Evolutionary conservation across 2,888 invertebrate genomes (phyloP), one percentile per base, ranked within the genome.

Genomic region (Steinernema scapterisci): DNA sequence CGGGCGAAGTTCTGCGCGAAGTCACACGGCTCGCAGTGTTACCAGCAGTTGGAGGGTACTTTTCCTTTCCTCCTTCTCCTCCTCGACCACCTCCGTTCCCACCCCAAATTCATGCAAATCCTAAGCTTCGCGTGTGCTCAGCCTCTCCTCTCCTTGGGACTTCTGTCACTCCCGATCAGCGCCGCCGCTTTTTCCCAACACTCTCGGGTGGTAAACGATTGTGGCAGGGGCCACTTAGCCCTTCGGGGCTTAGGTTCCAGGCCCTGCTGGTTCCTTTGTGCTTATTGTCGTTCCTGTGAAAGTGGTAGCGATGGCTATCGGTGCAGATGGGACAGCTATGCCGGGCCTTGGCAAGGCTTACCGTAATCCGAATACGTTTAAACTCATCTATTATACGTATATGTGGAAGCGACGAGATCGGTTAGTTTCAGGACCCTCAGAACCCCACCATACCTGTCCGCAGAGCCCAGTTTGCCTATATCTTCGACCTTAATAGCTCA

Each of bases 341-440:
- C 70, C 75, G 13, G 52, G 56, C 16, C 51, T 48, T 11, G 70
- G 52, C 7, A 76, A 76, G 74, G 81, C 82, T 46, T 86, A 86
- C 78, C 71, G 76, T 16, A 79, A 80, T 76, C 86, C 86, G 7
- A 76, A 83, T 31, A 79, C 81, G 19, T 80, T 87, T 44, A 75
- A 78, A 5, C 79, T 86, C 48, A 73, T 86, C 27, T 86, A 86
- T 77, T 86, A 86, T 74, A 82, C 81, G 74, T 86, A 86, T 78
- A 79, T 85, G 78, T 86, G 86, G 86, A 84, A 82, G 54, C 75
- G 86, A 19, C 76, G 86, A 75, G 85, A 86, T 79, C 79, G 86
- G 86, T 86, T 48, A 73, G 79, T 52, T 63, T 54, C 9, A 51
- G 6, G 51, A 51, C 51, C 51, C 19, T 11, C 51, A 13, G 51